These are phyloP conservation scores for Petrophora chlorosata DNA, from an alignment of 2,888 invertebrate species.

Conservation along the genomic window DNA sequence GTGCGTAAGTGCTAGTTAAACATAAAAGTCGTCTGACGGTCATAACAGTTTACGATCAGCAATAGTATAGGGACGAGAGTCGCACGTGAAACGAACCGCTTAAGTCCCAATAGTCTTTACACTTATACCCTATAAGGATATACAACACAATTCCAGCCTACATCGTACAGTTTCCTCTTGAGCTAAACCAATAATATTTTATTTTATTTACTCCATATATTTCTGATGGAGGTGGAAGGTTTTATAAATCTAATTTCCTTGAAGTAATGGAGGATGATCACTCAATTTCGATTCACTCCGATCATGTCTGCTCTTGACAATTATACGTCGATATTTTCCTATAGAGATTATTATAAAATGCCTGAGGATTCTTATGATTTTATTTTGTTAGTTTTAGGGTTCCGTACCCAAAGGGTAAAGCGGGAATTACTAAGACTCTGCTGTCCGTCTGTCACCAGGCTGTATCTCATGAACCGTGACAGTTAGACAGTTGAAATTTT, in stretches of 20 bases:
- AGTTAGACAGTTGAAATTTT: too few relatives aligned
- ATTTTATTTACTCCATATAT: conserved; percentile 46
- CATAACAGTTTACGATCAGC: conserved; percentile 23
- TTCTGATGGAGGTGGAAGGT: conserved; percentile 39
- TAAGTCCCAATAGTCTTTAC: conserved; percentile 6
- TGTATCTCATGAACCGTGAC: too few relatives aligned
- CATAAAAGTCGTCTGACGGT: conserved; percentile 13
- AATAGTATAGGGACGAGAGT: conserved; percentile 5
- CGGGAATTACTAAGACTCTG: too few relatives aligned
- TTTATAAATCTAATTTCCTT: conserved; percentile 47
- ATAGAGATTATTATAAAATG: neutral
- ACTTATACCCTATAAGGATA: conserved; percentile 3
- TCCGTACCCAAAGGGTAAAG: too few relatives aligned
- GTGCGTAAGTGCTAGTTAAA: conserved; percentile 19
- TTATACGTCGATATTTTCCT: conserved; percentile 11
- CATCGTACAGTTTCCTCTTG: conserved; percentile 18
- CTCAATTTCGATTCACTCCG: conserved; percentile 28
- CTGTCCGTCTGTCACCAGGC: too few relatives aligned
- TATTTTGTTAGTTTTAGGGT: neutral
- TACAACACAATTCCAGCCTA: conserved; percentile 13
- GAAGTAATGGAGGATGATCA: conserved; percentile 27
- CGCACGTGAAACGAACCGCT: conserved; percentile 13
- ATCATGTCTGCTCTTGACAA: conserved; percentile 27
- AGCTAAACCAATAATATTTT: conserved; percentile 45
- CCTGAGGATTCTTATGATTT: neutral